phyloP scores from a whole-genome alignment of 1,140 invertebrate genomes.

The Steinernema khuongi region DNA sequence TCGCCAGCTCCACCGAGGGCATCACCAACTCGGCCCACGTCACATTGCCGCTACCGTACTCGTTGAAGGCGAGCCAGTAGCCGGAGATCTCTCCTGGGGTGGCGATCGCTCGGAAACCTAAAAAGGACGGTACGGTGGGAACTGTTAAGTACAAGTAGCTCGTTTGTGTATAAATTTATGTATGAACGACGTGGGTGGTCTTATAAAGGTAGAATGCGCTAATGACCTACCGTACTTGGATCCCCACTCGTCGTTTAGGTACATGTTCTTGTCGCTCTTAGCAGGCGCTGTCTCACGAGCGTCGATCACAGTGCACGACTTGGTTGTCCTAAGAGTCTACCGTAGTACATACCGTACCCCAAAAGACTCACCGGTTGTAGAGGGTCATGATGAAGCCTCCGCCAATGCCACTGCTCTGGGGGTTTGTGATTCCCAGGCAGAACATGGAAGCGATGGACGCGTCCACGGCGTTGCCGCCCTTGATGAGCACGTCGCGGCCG shows the following conservation, averaged over 20 bases:
- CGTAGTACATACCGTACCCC: background rate
- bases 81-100: conserved; percentile 85
- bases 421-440: conserved; percentile 77
- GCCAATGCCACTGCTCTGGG: conserved; percentile 78
- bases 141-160: background rate
- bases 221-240: conserved; percentile 60
- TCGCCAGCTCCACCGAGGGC: conserved; percentile 71
- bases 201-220: too few relatives aligned
- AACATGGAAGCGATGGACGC: conserved; percentile 75
- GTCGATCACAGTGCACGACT: conserved; percentile 64
- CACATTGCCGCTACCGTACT: conserved; percentile 69
- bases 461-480: conserved; percentile 80
- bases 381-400: conserved; percentile 80
- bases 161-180: background rate
- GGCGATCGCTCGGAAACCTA: conserved; percentile 72
- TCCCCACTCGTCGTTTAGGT: conserved; percentile 62
- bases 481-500: conserved; percentile 67
- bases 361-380: conserved; percentile 63
- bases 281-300: conserved; percentile 76
- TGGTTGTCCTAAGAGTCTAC: conserved; percentile 37
- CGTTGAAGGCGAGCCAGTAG: conserved; percentile 75
- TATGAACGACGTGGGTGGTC: too few relatives aligned
- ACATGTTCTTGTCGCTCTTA: conserved; percentile 69
- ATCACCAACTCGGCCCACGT: conserved; percentile 75
- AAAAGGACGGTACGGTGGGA: background rate